Conservation (phyloP, 2,888 invertebrate genomes). For the Chouioia cunea region DNA sequence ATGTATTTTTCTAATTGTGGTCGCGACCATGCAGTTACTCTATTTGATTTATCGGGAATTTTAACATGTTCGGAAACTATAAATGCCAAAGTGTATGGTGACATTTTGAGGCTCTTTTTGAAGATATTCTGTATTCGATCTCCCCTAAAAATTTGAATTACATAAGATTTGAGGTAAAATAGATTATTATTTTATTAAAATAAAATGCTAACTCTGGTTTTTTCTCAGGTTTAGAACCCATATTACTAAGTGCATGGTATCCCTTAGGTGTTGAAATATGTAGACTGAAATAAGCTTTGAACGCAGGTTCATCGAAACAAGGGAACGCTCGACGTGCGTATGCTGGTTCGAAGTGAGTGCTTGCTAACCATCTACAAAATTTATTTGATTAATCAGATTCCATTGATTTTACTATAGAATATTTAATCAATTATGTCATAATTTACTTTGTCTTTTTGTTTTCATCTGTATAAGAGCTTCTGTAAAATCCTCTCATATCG, state of each 20-base stretch:
- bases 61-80: conserved; percentile 74
- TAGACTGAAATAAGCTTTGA: conserved; percentile 58
- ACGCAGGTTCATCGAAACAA: conserved; percentile 78
- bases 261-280: conserved; percentile 53
- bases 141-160: neutral
- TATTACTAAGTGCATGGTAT: conserved; percentile 56
- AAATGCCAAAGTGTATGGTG: conserved; percentile 85
- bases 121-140: conserved; percentile 73
- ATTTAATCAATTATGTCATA: conserved; percentile 7
- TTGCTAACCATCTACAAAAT: conserved; percentile 44
- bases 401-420: conserved; percentile 5
- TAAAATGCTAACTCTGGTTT: conserved; percentile 50
- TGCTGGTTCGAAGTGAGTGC: conserved; percentile 59
- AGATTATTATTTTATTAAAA: neutral
- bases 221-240: conserved; percentile 47
- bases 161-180: conserved; percentile 4
- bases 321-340: conserved; percentile 81
- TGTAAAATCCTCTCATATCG: conserved; percentile 76
- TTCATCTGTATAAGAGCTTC: conserved; percentile 71
- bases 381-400: conserved; percentile 16
- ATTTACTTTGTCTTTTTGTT: conserved; percentile 69
- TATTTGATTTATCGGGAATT: neutral
- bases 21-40: conserved; percentile 34
- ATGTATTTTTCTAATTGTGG: conserved; percentile 67
- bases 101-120: conserved; percentile 84